Conservation (phyloP, 2,888 invertebrate species). For the Lasioglossum oenotherae region DNA sequence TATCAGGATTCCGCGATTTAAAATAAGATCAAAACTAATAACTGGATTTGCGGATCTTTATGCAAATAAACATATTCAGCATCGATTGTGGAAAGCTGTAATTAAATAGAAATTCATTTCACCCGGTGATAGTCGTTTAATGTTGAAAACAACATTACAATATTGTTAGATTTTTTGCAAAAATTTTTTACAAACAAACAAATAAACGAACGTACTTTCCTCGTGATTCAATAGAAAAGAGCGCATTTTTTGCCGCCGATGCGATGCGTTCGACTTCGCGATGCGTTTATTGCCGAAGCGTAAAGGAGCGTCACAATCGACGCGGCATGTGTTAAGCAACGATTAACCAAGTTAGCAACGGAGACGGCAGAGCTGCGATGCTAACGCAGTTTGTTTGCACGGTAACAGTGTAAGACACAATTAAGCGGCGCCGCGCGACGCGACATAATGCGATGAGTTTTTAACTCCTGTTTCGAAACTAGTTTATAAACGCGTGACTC, state of each 20-base stretch:
- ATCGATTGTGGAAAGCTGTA: no score
- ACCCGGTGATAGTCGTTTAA: no score
- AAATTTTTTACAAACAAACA: no score
- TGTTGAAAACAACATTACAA: no score
- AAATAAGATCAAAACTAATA: no score
- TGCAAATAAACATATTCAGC: no score
- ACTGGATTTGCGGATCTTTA: no score
- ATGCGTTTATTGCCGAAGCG: background rate
- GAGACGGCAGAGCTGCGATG: background rate
- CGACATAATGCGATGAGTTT: background rate
- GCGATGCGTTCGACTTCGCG: background rate
- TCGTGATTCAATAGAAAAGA: background rate
- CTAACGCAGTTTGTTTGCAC: background rate
- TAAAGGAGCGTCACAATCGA: background rate
- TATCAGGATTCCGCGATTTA: no score
- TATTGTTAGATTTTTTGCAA: no score
- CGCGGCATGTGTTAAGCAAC: background rate
- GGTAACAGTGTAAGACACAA: conserved; percentile 9
- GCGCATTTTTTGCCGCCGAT: background rate
- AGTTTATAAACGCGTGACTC: conserved; percentile 39
- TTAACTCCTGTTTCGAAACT: conserved; percentile 10
- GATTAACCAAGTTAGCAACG: background rate
- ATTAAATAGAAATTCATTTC: no score
- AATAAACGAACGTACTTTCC: no score
- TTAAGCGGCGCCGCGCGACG: background rate